phyloP scores from a whole-genome alignment of 1,140 invertebrate species.

The Camponotus pennsylvanicus region DNA sequence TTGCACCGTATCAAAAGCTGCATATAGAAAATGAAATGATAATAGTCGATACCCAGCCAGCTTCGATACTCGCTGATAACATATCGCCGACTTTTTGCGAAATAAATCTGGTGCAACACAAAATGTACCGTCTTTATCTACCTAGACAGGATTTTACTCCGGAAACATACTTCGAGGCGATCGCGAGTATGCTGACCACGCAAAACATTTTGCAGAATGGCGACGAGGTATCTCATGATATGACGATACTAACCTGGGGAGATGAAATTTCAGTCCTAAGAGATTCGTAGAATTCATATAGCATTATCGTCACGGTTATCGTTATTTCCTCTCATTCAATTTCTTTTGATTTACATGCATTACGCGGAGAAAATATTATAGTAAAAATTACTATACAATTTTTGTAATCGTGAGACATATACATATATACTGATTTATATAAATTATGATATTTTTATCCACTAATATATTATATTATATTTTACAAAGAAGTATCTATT shows the following conservation, averaged over 20 bases:
- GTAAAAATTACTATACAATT: too few species aligned
- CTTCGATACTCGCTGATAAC: conserved; percentile 80
- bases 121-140: conserved; percentile 89
- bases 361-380: too few species aligned
- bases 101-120: conserved; percentile 83
- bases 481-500: too few species aligned
- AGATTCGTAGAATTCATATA: background rate
- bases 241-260: background rate
- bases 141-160: conserved; percentile 87
- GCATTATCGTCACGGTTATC: background rate
- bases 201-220: conserved; percentile 87
- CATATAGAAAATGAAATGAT: conserved; percentile 86
- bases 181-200: conserved; percentile 89
- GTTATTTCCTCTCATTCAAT: background rate
- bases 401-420: too few species aligned
- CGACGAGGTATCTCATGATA: conserved; percentile 84
- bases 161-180: conserved; percentile 88
- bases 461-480: too few species aligned
- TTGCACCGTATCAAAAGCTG: conserved; percentile 89
- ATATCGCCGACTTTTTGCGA: conserved; percentile 78
- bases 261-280: conserved; percentile 9
- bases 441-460: too few species aligned
- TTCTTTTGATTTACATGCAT: background rate
- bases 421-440: too few species aligned
- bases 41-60: conserved; percentile 88